These are phyloP conservation scores for Amorpha juglandis DNA, from an alignment of 2,888 invertebrate species.

Conservation along the genomic window DNA sequence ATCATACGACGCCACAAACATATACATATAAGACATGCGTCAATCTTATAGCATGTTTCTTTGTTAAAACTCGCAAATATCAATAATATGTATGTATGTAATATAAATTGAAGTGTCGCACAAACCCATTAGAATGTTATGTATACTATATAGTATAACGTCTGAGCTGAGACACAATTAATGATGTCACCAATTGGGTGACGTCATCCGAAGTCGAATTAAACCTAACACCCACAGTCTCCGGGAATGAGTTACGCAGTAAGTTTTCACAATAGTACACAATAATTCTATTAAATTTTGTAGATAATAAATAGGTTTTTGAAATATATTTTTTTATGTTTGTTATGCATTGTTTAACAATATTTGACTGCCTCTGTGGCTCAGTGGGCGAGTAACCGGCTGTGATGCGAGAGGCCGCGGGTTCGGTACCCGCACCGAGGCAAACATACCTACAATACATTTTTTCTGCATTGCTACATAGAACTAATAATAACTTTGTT, in stretches of 20 bases:
- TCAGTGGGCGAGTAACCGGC: too few species aligned
- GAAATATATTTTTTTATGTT: not conserved
- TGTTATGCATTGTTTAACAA: not conserved
- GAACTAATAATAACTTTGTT: too few species aligned
- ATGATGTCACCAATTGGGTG: slow-evolving; percentile 16
- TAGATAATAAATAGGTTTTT: too few species aligned
- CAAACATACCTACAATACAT: too few species aligned
- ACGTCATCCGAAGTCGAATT: slow-evolving; percentile 20
- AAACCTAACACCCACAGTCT: slow-evolving; percentile 23
- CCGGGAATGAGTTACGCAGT: slow-evolving; percentile 16
- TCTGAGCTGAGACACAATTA: slow-evolving; percentile 20
- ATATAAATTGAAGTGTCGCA: not conserved
- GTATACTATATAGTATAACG: not conserved
- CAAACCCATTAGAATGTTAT: not conserved
- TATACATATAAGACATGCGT: too few species aligned
- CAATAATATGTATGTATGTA: too few species aligned
- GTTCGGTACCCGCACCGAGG: too few species aligned
- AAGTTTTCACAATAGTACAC: not conserved
- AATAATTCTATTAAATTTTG: too few species aligned
- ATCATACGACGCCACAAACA: too few species aligned
- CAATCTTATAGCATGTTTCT: too few species aligned
- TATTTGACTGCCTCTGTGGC: not conserved
- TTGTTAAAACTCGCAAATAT: not conserved
- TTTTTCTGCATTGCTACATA: too few species aligned
- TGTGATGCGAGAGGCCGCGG: too few species aligned